Percentiles rank a stretch among this genome's conserved stretches.
Evolutionary conservation across 2,797 vertebrate genomes (phyloP).

Genomic region (Jordanella pulchra): DNA sequence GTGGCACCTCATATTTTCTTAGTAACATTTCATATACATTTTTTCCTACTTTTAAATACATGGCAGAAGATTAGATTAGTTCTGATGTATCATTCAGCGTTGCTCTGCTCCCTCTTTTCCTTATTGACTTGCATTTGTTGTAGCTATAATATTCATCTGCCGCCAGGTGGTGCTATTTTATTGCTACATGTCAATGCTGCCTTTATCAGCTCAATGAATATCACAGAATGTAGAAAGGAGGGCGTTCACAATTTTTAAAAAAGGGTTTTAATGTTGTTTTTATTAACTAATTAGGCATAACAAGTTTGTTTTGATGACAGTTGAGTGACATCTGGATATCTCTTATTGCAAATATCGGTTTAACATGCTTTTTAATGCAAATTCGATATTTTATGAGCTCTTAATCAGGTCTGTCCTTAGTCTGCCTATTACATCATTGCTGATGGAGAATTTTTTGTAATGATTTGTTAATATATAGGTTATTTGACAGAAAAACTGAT

Average conservation of each 20-base stretch:
- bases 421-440: neutral
- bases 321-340: too few relatives aligned
- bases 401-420: too few relatives aligned
- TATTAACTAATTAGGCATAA: neutral
- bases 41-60: neutral
- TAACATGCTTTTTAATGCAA: neutral
- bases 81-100: neutral
- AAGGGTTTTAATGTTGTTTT: neutral
- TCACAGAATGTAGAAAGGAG: neutral
- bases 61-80: neutral
- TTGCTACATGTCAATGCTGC: too few relatives aligned
- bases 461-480: neutral
- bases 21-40: neutral
- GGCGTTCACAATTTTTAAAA: neutral
- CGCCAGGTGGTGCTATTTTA: slow-evolving; percentile 8
- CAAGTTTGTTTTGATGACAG: too few relatives aligned
- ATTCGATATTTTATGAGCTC: too few relatives aligned
- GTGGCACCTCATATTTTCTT: neutral
- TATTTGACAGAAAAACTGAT: neutral
- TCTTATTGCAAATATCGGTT: neutral
- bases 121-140: neutral
- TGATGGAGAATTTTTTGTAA: neutral
- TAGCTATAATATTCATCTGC: neutral
- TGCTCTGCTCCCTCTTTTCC: neutral
- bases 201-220: too few relatives aligned